These are phyloP conservation scores for Herpetotheres cachinnans DNA, from an alignment of 2,113 vertebrate genomes.

Conservation along the genomic window DNA sequence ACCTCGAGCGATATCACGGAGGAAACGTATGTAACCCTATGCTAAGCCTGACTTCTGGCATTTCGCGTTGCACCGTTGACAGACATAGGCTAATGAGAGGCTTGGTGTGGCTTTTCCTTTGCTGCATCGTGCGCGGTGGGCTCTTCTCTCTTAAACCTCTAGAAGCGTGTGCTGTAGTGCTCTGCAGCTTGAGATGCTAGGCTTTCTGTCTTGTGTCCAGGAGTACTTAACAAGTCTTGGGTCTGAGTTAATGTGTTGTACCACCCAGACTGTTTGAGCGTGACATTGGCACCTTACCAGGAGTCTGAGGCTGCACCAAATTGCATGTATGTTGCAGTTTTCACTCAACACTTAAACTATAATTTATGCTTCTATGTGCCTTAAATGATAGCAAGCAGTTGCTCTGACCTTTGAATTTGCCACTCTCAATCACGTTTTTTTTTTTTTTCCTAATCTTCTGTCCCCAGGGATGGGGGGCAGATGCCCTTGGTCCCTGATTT, in stretches of 20 bases:
- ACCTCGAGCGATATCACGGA: background rate
- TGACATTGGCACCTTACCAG: background rate
- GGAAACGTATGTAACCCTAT: slow-evolving; percentile 62
- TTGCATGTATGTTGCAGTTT: rapidly evolving
- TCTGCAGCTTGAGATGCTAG: background rate
- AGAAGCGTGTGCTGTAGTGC: background rate
- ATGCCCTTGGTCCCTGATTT: too few relatives aligned
- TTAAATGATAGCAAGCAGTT: background rate
- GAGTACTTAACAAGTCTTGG: rapidly evolving
- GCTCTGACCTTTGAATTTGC: background rate
- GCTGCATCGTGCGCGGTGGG: rapidly evolving
- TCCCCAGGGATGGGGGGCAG: background rate
- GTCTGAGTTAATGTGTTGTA: background rate
- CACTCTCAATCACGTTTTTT: background rate
- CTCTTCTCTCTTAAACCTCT: background rate
- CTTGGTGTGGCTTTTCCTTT: background rate
- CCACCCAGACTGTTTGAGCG: background rate
- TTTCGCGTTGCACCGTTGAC: background rate
- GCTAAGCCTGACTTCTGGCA: background rate
- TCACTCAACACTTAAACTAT: background rate
- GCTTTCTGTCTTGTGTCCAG: background rate
- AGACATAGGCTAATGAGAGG: rapidly evolving
- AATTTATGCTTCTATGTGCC: background rate
- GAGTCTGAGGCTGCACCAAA: background rate
- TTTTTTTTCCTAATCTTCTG: too few relatives aligned